Base-by-base conservation (phyloP, 2,888 invertebrate genomes). In the Volucella inflata region DNA sequence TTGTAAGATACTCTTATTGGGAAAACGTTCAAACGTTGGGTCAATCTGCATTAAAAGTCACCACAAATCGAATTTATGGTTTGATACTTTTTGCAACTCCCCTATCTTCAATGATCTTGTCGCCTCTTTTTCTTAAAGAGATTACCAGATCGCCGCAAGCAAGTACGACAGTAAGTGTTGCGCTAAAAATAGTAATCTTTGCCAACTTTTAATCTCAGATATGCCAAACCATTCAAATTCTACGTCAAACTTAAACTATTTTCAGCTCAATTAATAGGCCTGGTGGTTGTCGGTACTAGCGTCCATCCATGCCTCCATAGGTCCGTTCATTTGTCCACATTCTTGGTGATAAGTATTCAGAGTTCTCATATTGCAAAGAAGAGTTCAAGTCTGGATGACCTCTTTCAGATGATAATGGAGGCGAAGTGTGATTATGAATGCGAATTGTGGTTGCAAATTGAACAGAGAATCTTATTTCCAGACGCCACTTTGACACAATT, bases 271-370 rank as follows among this genome's bases (percentile, higher is more conserved):
- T 30, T 6, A 30, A 30, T 30, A 30, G 30, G 30, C 30, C 6
- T 30, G 30, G 30, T 30, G 30, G 30, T 30, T 30, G 6, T 30
- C 30, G 30, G 6, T 30, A 30, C 30, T 30, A 30, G 17, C 3
- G 44, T 2, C 21, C 11, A 2, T 44, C 21, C 42, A 44, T 44
- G n/a, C 21, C 42, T 2, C 4, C 57, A 21, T 42, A 12, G 44
- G 21, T 44, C 12, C 42, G 60, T 21, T 17, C 6, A 12, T 6
- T 2, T 44, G n/a, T 21, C 17, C 44, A 53, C 21, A 42, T 14
- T 12, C 40, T 21, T 12, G 17, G n/a, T 60, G 44, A 60, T 60
- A 60, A 60, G 60, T 64, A 10, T 30, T 36, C 17, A 17, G 30
- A 30, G 30, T 30, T 30, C 30, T 30, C 30, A 30, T 30, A 30